Base-by-base conservation (phyloP, 2,113 vertebrate species). In the Hippocampus comes region DNA sequence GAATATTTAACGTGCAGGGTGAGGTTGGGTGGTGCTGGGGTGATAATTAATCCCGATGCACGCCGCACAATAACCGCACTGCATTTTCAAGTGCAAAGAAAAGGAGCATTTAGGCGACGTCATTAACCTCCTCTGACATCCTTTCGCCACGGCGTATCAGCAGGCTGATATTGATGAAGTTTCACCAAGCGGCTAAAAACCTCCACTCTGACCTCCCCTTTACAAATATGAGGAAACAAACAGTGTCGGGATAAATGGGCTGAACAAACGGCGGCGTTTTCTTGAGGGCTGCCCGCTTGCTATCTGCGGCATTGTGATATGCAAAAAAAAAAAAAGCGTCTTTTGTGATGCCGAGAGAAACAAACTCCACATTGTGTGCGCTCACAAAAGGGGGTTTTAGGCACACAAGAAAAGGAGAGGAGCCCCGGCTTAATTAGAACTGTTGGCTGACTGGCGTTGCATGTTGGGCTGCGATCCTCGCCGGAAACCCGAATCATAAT, bases 1-100 rank as follows among this genome's bases (percentile, higher is more conserved):
- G 87, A 90, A 89, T 89, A 82, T 88, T 90, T 85, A 87, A 88
- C 86, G 87, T 84, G 80, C 74, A 57, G 83, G 85, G 82, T 86
- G 86, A 86, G 85, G 84, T 76, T 78, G 81, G 81, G 80, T 83
- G 82, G 83, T 53, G 74, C 76, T 74, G 82, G 10, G 79, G 81
- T 38, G 82, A 88, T 91, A 91, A 92, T 93, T 92, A 92, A 92
- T 90, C 90, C 88, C 71, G 84, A 85, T 86, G 82, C 85, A 84
- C 80, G 78, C 87, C 85, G 84, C 88, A 85, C 89, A 90, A 89
- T 86, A 84, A 25, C 83, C 68, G 75, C 34, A 71, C 84, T 86
- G 75, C 63, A 63, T 79, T 87, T 86, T 81, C 82, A 53, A 76
- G 49, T 71, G 72, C 75, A 82, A 82, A 86, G 84, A 90, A 90